These are phyloP conservation scores for Ormyrus thymus DNA, from an alignment of 2,888 invertebrate genomes.

Conservation along the genomic window DNA sequence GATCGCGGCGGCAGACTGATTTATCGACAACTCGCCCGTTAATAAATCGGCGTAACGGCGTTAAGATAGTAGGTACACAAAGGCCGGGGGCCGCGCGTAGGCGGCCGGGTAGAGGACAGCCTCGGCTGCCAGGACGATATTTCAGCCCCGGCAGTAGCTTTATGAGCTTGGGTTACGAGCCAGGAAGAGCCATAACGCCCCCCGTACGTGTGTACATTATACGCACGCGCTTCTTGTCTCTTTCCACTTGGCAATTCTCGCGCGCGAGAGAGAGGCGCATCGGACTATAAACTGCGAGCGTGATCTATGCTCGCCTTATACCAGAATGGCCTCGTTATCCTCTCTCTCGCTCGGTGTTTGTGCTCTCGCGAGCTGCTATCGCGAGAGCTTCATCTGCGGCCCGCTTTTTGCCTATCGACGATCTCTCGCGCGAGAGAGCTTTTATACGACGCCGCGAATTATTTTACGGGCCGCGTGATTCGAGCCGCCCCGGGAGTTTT, in stretches of 20 bases:
- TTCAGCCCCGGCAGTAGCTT: slow-evolving; percentile 72
- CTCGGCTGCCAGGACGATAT: slow-evolving; percentile 65
- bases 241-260: slow-evolving; percentile 53
- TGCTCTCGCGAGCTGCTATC: too few species aligned
- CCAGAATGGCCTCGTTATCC: slow-evolving; percentile 55
- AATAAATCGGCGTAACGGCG: slow-evolving; percentile 73
- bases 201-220: slow-evolving; percentile 32
- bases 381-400: too few species aligned
- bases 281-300: slow-evolving; percentile 69
- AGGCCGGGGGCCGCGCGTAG: slow-evolving; percentile 54
- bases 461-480: too few species aligned
- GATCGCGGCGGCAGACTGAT: slow-evolving; percentile 59
- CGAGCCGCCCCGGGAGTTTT: too few species aligned
- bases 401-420: too few species aligned
- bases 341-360: slow-evolving; percentile 30
- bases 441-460: too few species aligned
- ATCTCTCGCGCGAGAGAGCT: too few species aligned
- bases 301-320: slow-evolving; percentile 64
- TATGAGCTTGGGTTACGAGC: slow-evolving; percentile 74
- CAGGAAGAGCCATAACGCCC: slow-evolving; percentile 73
- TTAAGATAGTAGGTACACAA: slow-evolving; percentile 70
- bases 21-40: slow-evolving; percentile 69
- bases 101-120: slow-evolving; percentile 59
- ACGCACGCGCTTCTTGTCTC: slow-evolving; percentile 3
- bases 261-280: slow-evolving; percentile 69